A percentile compares a stretch with the other conserved stretches of the same genome.
Evolutionary conservation across 1,140 invertebrate species (phyloP).

Genomic region (Dysdera silvatica): DNA sequence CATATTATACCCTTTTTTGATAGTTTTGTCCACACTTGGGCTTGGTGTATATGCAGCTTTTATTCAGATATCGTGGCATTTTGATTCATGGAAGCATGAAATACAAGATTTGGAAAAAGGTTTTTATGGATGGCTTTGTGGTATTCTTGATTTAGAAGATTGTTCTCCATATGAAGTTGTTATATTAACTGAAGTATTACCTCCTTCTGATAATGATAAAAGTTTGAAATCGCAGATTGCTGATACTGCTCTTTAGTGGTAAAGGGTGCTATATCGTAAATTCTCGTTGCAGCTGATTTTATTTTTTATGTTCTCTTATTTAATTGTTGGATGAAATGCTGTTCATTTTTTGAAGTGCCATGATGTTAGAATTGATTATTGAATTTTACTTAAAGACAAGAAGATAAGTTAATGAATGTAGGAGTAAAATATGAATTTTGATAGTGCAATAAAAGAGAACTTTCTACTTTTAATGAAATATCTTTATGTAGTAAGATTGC

Average conservation of each 20-base stretch:
- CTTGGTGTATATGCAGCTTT: slow-evolving; percentile 59
- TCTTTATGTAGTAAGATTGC: too few relatives aligned
- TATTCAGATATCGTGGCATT: slow-evolving; percentile 60
- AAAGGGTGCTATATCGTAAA: too few relatives aligned
- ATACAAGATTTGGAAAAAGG: slow-evolving; percentile 67
- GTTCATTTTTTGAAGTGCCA: too few relatives aligned
- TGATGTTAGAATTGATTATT: too few relatives aligned
- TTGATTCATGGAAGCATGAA: slow-evolving; percentile 59
- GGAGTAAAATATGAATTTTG: too few relatives aligned
- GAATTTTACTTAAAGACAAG: too few relatives aligned
- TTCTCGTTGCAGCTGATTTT: too few relatives aligned
- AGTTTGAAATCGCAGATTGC: slow-evolving; percentile 12
- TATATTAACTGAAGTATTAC: slow-evolving; percentile 41
- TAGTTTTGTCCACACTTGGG: slow-evolving; percentile 56
- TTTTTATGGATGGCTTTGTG: slow-evolving; percentile 68
- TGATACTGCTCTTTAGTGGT: slow-evolving; percentile 26
- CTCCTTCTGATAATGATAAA: slow-evolving; percentile 10
- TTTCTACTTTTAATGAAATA: too few relatives aligned
- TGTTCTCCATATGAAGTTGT: slow-evolving; percentile 58
- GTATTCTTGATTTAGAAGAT: slow-evolving; percentile 56
- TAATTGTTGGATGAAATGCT: too few relatives aligned
- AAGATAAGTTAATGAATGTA: too few relatives aligned
- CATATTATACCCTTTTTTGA: slow-evolving; percentile 61
- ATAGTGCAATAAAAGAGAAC: too few relatives aligned
- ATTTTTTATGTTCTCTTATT: too few relatives aligned